Conservation (phyloP, 2,797 vertebrate genomes). For the Hydrocynus forskahlii region DNA sequence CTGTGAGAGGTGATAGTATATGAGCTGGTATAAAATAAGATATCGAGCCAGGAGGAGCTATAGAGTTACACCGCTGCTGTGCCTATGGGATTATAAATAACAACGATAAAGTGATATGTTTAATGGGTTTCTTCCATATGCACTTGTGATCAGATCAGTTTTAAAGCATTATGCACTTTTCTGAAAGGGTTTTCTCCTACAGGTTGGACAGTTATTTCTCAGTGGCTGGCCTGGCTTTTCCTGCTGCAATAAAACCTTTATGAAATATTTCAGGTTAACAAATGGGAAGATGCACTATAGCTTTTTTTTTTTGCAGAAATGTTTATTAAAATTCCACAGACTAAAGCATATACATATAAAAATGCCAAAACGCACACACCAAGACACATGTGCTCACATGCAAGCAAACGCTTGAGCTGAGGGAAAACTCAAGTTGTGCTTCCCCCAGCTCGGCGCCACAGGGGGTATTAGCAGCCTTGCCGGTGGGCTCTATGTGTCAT, state of each 20-base stretch:
- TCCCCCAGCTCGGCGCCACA: slow-evolving; percentile 38
- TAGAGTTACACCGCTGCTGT: slow-evolving; percentile 21
- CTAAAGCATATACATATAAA: not conserved
- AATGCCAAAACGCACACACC: not conserved
- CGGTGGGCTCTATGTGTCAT: slow-evolving; percentile 20
- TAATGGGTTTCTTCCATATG: not conserved
- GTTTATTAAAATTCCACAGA: not conserved
- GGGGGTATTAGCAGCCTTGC: slow-evolving; percentile 32
- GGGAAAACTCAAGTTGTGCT: slow-evolving; percentile 20
- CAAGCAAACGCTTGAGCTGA: not conserved
- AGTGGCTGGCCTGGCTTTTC: not conserved
- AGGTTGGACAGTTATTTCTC: not conserved
- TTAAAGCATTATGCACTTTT: not conserved
- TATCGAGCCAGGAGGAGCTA: slow-evolving; percentile 19
- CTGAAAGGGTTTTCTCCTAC: not conserved
- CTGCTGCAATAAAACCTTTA: not conserved
- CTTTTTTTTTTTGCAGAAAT: not conserved
- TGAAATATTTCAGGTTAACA: not conserved
- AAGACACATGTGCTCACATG: not conserved
- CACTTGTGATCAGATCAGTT: not conserved
- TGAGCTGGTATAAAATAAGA: slow-evolving; percentile 36
- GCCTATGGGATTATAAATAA: slow-evolving; percentile 37
- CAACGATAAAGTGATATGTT: slow-evolving; percentile 16
- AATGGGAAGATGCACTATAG: not conserved
- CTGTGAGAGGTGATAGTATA: slow-evolving; percentile 42